Base-by-base conservation (phyloP, 2,113 vertebrate genomes). In the Trachemys scripta region DNA sequence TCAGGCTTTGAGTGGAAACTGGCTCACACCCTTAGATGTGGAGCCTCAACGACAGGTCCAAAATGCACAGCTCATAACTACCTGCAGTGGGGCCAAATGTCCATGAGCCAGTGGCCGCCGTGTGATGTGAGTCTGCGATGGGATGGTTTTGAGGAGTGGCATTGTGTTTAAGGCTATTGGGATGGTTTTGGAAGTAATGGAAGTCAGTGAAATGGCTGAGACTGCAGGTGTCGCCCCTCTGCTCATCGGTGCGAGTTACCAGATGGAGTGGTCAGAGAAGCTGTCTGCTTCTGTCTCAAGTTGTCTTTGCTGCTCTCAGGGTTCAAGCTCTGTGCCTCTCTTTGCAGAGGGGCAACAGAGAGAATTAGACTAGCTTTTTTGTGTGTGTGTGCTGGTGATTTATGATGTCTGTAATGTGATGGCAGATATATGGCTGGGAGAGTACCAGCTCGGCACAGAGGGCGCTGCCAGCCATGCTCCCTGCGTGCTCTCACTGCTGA, bases 381-480 rank as follows among this genome's bases (percentile, higher is more conserved):
- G 20, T 29, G 50, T 50, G 50, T 10, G 5, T 50, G 75, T 13
- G 8, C 4, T 4, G 78, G 93, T 51, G 87, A 80, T 93, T 62
- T 19, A 1, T 29, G 91, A 24, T 3, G 0, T 1, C 17, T 27
- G 93, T 12, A 25, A 92, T 81, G 3, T 69, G 5, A 0, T 13
- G 1, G 86, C 86, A 72, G 92, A 78, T 9, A 20, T 11, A 11
- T 8, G 10, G 82, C 2, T 13, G 88, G n/a, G 35, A 87, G 86
- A 82, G 82, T 3, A 11, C 35, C 4, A 4, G 90, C 16, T 19
- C 91, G 11, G 96, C 90, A 1, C 47, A 0, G 94, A 91, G 96
- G 97, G 96, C 45, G 14, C 93, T 29, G 85, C 93, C 87, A 14
- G 89, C 35, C 47, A 1, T 2, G 10, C 80, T 83, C 91, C 93